Base-by-base conservation (phyloP, 2,113 vertebrate species). In the Neolamprologus devosi region DNA sequence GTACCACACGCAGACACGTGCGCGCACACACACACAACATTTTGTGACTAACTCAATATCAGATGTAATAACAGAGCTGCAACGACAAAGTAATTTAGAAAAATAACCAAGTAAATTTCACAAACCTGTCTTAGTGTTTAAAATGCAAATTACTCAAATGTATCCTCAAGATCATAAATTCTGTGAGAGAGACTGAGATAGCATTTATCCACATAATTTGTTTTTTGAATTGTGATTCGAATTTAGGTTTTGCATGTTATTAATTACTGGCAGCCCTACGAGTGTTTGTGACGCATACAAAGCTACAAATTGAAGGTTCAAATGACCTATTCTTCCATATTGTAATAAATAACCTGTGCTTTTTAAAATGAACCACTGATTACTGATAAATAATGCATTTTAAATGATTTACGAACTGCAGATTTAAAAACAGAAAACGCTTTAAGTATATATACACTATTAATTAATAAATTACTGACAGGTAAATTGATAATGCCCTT, bases 21-120 rank as follows among this genome's bases (percentile, higher is more conserved):
- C 3, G 0, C 11, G 0, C 26, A 3, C 54, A 53, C 79, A 54
- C 47, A 57, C 33, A 75, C 40, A 51, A 40, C 40, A 40, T 84
- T 90, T 86, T 87, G 54, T 88, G 79, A 92, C 37, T 51, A 87
- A 87, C 79, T 92, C 49, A n/a, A 37, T 85, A 92, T 94, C 47
- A 79, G 14, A 91, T 75, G 21, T 73, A 82, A 85, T 33, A 89
- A 65, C 33, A 83, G 23, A 3, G 40, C 60, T 21, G 83, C 80
- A 53, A 54, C 1, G 30, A 21, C 45, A 55, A 73, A n/a, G 90
- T 80, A 12, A 40, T 86, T 68, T 58, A 58, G 57, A 57, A 57
- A 87, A 90, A 88, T 83, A 60, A 81, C 45, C 70, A 21, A 57
- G 45, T 83, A 85, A 68, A 85, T 75, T 87, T 70, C 83, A 80